Evolutionary conservation across 1,140 invertebrate species (phyloP).

Genomic region (Nebria ingens): DNA sequence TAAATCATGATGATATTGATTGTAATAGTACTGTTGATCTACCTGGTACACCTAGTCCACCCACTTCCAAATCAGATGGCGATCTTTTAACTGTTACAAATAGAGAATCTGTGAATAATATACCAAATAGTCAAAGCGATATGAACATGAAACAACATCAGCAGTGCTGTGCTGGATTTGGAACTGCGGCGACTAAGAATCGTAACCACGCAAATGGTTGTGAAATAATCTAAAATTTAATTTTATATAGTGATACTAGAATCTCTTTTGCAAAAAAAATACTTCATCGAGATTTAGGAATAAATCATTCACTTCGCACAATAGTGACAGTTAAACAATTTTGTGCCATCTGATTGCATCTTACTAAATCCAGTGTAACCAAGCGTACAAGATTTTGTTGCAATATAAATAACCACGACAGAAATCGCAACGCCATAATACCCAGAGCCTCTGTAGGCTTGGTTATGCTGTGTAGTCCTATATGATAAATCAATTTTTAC

Average conservation of each 20-base stretch:
- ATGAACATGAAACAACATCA: conserved; percentile 22
- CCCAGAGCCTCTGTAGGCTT: too few relatives aligned
- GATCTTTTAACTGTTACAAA: conserved; percentile 17
- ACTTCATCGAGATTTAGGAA: not conserved
- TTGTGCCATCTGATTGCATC: not conserved
- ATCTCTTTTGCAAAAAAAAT: not conserved
- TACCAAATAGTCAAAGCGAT: conserved; percentile 26
- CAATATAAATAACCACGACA: too few relatives aligned
- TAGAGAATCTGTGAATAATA: conserved; percentile 10
- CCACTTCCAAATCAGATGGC: conserved; percentile 26
- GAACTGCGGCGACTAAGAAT: conserved; percentile 22
- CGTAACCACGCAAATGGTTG: conserved; percentile 27
- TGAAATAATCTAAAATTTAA: conserved; percentile 17
- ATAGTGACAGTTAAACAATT: not conserved
- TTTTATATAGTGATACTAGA: not conserved
- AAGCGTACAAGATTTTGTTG: too few relatives aligned
- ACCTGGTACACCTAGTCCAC: conserved; percentile 16
- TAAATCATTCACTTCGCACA: conserved; percentile 6
- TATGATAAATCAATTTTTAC: too few relatives aligned
- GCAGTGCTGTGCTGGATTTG: conserved; percentile 28
- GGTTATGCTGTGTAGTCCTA: too few relatives aligned
- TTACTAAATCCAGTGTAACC: too few relatives aligned
- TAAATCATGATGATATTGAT: conserved; percentile 12
- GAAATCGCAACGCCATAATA: too few relatives aligned
- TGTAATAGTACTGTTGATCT: conserved; percentile 1